Conservation (phyloP, 2,113 vertebrate genomes). For the Turnix velox region DNA sequence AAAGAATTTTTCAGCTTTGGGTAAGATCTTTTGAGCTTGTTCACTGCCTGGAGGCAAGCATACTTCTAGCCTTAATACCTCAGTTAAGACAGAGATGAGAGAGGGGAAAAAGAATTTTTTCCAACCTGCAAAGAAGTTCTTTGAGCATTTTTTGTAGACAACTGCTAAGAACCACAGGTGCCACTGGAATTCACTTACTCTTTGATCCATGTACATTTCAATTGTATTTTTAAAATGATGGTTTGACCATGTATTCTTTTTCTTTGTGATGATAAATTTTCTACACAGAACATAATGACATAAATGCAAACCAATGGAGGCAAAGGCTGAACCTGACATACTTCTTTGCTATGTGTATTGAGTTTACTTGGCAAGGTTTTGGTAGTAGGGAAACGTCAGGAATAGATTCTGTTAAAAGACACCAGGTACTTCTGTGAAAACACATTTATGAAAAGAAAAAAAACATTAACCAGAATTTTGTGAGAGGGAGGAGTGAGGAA, state of each 20-base stretch:
- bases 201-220: not conserved
- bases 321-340: not conserved
- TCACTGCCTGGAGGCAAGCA: not conserved
- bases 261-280: not conserved
- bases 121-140: not conserved
- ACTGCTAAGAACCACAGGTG: not conserved
- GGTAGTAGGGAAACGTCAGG: not conserved
- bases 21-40: not conserved
- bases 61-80: not conserved
- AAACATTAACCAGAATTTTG: not conserved
- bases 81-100: not conserved
- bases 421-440: not conserved
- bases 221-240: not conserved
- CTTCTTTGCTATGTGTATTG: not conserved
- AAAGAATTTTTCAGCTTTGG: not conserved
- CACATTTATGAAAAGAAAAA: not conserved
- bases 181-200: not conserved
- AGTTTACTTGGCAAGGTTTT: not conserved
- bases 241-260: not conserved
- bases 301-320: not conserved
- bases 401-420: not conserved
- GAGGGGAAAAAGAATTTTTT: not conserved
- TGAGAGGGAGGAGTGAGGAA: not conserved
- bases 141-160: not conserved
- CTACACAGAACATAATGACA: not conserved